These are phyloP conservation scores for Amazona guildingii DNA, from an alignment of 2,113 vertebrate genomes.

Conservation along the genomic window DNA sequence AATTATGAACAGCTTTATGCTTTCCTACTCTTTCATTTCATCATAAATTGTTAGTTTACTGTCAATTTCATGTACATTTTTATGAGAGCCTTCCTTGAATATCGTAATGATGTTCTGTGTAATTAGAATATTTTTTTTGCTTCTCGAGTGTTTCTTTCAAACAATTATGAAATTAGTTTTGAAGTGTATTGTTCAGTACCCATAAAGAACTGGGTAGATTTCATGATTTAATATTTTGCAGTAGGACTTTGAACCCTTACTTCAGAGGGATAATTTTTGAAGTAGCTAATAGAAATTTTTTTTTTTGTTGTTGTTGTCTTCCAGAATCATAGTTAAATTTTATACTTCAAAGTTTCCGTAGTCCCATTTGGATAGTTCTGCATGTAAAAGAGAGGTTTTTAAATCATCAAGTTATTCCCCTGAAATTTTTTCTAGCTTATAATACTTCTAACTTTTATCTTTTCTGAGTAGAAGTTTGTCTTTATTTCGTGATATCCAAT, in stretches of 20 bases:
- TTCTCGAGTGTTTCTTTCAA: background rate
- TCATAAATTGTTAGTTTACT: background rate
- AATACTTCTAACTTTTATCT: background rate
- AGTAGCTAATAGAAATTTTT: background rate
- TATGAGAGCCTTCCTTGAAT: background rate
- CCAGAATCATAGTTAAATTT: background rate
- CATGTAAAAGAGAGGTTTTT: background rate
- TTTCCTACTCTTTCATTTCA: background rate
- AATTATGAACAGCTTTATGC: background rate
- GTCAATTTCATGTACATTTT: background rate
- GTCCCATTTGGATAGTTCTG: background rate
- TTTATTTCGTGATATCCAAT: background rate
- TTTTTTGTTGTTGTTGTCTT: background rate
- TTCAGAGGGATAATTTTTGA: slow-evolving; percentile 6
- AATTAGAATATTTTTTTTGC: background rate
- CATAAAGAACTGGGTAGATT: background rate
- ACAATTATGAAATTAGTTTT: slow-evolving; percentile 5
- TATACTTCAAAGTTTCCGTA: background rate
- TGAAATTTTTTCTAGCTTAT: background rate
- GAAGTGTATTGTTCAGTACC: background rate
- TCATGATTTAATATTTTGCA: slow-evolving; percentile 25
- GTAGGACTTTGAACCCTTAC: slow-evolving; percentile 19
- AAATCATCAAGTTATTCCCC: background rate
- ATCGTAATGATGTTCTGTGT: background rate
- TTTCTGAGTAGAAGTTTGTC: background rate